Base-by-base conservation (phyloP, 1,140 invertebrate species). In the Hyphantria cunea region DNA sequence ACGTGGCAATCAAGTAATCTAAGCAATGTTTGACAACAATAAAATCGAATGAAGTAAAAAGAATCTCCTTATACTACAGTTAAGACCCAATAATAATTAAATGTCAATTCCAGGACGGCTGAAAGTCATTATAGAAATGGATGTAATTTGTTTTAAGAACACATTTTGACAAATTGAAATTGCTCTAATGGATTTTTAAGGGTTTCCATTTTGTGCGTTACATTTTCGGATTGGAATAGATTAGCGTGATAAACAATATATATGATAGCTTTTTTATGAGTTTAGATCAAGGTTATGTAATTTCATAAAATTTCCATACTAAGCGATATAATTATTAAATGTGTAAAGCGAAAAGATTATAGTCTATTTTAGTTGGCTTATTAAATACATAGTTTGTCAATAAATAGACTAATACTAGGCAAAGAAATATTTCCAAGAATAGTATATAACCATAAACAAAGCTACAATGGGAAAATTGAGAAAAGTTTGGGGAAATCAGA, bases 131-230 rank as follows among this genome's bases (percentile, higher is more conserved):
- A 31, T 44, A 54, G 12, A 7, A 33, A 14, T 32, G 8, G 41
- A 54, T 54, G n/a, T 44, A 44, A 54, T 54, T 54, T 44, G n/a
- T 54, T 54, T 44, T 14, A 8, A 31, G 11, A 44, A 54, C 39
- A 15, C 17, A 17, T 14, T n/a, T 32, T 12, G 52, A 5, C 5
- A 25, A 39, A 7, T 14, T 42, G 34, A 12, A 44, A 44, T 13
- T 12, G 31, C 12, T 15, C 10, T 51, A 11, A 13, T 37, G 11
- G 11, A 12, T n/a, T 37, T 37, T 37, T 37, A 37, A 37, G 34
- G 34, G 7, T 37, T 37, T 37, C 11, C 11, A 11, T 37, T 37
- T 37, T 37, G 11, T 37, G 34, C 7, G 34, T 37, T 37, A 37
- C 11, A 37, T 7, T 37, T 37, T 37, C 8, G 34, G 11, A 37